phyloP scores from a whole-genome alignment of 2,888 invertebrate species.

The Phengaris arion region DNA sequence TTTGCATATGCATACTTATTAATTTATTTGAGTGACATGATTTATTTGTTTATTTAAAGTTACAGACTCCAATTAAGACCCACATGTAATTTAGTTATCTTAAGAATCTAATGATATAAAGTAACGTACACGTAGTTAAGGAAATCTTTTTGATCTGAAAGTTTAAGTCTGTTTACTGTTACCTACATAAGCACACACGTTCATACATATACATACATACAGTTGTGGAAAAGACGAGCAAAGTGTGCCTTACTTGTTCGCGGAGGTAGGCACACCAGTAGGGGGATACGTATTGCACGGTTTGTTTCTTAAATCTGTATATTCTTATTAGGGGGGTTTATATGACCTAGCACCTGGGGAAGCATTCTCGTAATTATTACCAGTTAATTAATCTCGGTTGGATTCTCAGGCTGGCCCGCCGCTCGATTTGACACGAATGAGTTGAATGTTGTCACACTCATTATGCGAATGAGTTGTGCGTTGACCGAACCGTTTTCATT shows the following conservation, averaged over 20 bases:
- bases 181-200: conserved; percentile 45
- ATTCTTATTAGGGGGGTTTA: too few species aligned
- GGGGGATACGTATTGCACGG: conserved; percentile 15
- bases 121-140: background rate
- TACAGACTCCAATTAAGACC: background rate
- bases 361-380: too few species aligned
- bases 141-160: conserved; percentile 42
- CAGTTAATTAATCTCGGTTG: too few species aligned
- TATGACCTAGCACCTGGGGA: too few species aligned
- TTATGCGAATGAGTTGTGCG: too few species aligned
- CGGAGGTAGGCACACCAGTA: conserved; percentile 54
- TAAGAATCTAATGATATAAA: conserved; percentile 11
- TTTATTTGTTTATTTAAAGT: background rate
- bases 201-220: conserved; percentile 48
- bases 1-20: too few species aligned
- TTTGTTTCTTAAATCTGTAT: background rate
- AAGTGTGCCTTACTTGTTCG: conserved; percentile 74
- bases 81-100: conserved; percentile 6
- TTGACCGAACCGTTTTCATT: too few species aligned
- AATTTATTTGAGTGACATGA: too few species aligned
- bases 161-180: conserved; percentile 47
- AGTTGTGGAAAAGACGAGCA: conserved; percentile 75
- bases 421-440: too few species aligned
- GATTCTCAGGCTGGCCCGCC: too few species aligned
- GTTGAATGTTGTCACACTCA: too few species aligned